Percentiles rank a stretch among this genome's conserved stretches.
These are phyloP conservation scores for Neoniphon sammara DNA, from an alignment of 2,797 vertebrate genomes.

Conservation along the genomic window DNA sequence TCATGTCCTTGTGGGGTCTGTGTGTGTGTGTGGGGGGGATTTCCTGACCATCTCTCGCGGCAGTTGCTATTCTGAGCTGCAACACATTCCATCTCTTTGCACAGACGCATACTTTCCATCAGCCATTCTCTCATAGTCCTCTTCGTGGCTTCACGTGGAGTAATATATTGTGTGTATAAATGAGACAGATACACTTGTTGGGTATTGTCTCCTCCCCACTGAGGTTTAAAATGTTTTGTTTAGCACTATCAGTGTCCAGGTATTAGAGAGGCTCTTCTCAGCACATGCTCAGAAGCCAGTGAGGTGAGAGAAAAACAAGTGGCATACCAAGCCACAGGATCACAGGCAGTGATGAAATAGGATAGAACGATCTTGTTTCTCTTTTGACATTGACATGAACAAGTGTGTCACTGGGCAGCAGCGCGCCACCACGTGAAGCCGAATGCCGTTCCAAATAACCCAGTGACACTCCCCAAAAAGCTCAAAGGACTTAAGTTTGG, in stretches of 20 bases:
- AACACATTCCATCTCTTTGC: slow-evolving; percentile 75
- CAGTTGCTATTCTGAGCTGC: slow-evolving; percentile 79
- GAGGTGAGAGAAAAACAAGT: slow-evolving; percentile 17
- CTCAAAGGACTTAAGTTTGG: slow-evolving; percentile 23
- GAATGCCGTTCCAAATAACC: slow-evolving; percentile 60
- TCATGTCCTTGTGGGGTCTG: slow-evolving; percentile 73
- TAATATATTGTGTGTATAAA: slow-evolving; percentile 11
- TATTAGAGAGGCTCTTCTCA: slow-evolving; percentile 9
- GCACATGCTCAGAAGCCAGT: slow-evolving; percentile 10
- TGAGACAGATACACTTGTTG: not conserved
- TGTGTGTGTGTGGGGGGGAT: slow-evolving; percentile 75
- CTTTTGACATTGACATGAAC: slow-evolving; percentile 61
- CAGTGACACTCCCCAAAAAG: slow-evolving; percentile 22
- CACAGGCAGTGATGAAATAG: slow-evolving; percentile 51
- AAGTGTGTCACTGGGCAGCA: slow-evolving; percentile 53
- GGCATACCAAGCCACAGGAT: slow-evolving; percentile 17
- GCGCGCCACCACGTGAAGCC: slow-evolving; percentile 40
- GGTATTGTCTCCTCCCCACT: not conserved
- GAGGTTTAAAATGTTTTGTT: not conserved
- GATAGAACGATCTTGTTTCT: slow-evolving; percentile 56
- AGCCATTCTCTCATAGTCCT: slow-evolving; percentile 62
- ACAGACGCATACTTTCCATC: slow-evolving; percentile 75
- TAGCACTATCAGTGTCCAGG: not conserved
- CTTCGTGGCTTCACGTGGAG: slow-evolving; percentile 6
- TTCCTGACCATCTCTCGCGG: slow-evolving; percentile 74